These are phyloP conservation scores for Atta texana DNA, from an alignment of 1,140 invertebrate species.

Conservation along the genomic window DNA sequence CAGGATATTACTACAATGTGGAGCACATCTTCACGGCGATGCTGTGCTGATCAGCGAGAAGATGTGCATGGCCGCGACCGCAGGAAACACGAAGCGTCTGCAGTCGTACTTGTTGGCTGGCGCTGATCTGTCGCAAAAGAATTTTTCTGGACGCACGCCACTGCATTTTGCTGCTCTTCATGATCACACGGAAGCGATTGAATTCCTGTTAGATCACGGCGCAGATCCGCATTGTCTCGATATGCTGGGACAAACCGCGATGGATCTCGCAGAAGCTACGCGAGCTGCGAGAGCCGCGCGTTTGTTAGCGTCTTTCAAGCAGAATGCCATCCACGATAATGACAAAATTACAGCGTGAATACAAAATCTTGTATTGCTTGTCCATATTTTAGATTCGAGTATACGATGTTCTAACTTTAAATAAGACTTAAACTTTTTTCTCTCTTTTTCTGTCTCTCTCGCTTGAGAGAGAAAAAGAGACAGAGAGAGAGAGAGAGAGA, in stretches of 20 bases:
- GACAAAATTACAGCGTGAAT: not conserved
- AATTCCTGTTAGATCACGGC: conserved; percentile 84
- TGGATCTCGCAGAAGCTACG: conserved; percentile 83
- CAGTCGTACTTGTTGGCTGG: conserved; percentile 89
- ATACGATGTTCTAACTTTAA: too few relatives aligned
- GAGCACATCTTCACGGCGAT: conserved; percentile 88
- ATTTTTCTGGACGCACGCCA: conserved; percentile 88
- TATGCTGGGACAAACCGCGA: conserved; percentile 84
- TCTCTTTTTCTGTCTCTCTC: too few relatives aligned
- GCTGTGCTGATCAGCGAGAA: conserved; percentile 87
- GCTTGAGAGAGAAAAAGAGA: too few relatives aligned
- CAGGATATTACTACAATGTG: conserved; percentile 88
- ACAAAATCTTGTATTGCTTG: not conserved
- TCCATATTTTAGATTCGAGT: not conserved
- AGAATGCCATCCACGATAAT: not conserved
- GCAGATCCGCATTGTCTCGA: conserved; percentile 82
- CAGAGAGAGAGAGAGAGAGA: too few relatives aligned
- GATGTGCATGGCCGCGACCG: conserved; percentile 88
- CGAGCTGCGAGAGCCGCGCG: not conserved
- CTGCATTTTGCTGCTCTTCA: conserved; percentile 88
- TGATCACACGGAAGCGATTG: conserved; percentile 79
- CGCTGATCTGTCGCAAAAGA: conserved; percentile 88
- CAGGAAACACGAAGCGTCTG: conserved; percentile 87
- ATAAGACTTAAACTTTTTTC: too few relatives aligned
- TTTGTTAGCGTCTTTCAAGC: not conserved